Conservation (phyloP, 1,140 invertebrate genomes). For the Drosophila pseudoananassae region DNA sequence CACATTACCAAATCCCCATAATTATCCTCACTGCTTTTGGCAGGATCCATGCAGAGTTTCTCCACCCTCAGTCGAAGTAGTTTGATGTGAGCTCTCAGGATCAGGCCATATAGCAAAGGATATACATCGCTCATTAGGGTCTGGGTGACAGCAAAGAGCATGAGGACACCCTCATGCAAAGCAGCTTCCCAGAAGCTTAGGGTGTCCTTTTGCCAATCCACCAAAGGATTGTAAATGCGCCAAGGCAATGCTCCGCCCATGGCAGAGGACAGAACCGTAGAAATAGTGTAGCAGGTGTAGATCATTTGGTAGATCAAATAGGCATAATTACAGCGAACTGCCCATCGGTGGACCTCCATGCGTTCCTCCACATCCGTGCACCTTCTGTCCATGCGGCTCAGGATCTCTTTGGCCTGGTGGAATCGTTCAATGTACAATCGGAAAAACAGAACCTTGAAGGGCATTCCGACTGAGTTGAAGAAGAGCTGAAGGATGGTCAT, state of each 20-base stretch:
- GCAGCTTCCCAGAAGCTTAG: conserved; percentile 20
- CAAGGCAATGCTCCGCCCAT: conserved; percentile 25
- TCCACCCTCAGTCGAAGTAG: conserved; percentile 29
- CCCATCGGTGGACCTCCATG: conserved; percentile 27
- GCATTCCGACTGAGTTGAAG: conserved; percentile 34
- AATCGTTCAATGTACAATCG: conserved; percentile 23
- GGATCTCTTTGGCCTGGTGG: conserved; percentile 7
- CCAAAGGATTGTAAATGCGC: conserved; percentile 44
- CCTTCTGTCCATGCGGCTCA: conserved; percentile 36
- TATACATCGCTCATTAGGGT: conserved; percentile 32
- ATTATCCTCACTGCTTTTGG: conserved; percentile 14
- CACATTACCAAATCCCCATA: conserved; percentile 35
- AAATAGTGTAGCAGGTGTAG: conserved; percentile 18
- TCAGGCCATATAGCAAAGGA: conserved; percentile 30
- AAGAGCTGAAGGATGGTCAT: conserved; percentile 42
- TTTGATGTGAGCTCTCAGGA: conserved; percentile 27
- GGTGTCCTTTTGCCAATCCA: conserved; percentile 31
- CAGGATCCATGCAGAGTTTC: conserved; percentile 31
- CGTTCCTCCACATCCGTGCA: conserved; percentile 18
- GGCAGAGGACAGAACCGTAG: conserved; percentile 10
- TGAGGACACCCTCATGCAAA: conserved; percentile 9
- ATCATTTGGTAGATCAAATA: conserved; percentile 23
- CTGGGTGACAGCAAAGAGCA: conserved; percentile 2
- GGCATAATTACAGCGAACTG: conserved; percentile 29
- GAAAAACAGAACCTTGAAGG: conserved; percentile 13